Percentiles rank a stretch among this genome's conserved stretches.
Conservation (phyloP, 2,888 invertebrate species). For the Platycheirus rosarum region DNA sequence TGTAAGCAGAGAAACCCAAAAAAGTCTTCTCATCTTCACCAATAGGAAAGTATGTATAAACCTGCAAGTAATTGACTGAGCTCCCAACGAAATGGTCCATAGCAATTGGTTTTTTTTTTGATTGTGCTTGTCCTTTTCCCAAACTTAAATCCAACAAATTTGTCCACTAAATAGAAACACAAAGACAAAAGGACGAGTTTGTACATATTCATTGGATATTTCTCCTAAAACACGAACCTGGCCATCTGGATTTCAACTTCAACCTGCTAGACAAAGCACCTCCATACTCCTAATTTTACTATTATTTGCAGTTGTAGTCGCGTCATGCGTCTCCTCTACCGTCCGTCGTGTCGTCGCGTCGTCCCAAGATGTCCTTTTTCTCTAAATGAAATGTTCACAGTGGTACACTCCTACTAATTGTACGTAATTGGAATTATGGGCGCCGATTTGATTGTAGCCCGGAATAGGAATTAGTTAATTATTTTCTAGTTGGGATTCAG, state of each 20-base stretch:
- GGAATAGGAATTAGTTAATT: constrained; percentile 70
- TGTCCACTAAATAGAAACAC: constrained; percentile 11
- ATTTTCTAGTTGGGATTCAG: constrained; percentile 71
- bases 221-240: constrained; percentile 39
- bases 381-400: constrained; percentile 62
- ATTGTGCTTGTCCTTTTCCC: constrained; percentile 14
- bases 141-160: constrained; percentile 42
- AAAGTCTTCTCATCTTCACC: no score
- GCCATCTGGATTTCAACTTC: constrained; percentile 46
- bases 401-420: constrained; percentile 67
- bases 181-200: not conserved
- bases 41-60: no score
- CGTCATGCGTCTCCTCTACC: not conserved
- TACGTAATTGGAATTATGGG: constrained; percentile 69
- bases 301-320: constrained; percentile 45
- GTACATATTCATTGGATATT: constrained; percentile 58
- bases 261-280: not conserved
- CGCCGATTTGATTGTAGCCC: constrained; percentile 66
- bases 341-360: not conserved
- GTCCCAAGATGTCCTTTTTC: constrained; percentile 44
- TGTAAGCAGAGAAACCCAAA: not conserved
- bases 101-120: constrained; percentile 54
- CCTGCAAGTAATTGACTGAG: constrained; percentile 4
- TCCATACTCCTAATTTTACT: not conserved
- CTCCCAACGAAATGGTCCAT: constrained; percentile 61